phyloP scores from a whole-genome alignment of 2,888 invertebrate species.

The Drosophila yooni region DNA sequence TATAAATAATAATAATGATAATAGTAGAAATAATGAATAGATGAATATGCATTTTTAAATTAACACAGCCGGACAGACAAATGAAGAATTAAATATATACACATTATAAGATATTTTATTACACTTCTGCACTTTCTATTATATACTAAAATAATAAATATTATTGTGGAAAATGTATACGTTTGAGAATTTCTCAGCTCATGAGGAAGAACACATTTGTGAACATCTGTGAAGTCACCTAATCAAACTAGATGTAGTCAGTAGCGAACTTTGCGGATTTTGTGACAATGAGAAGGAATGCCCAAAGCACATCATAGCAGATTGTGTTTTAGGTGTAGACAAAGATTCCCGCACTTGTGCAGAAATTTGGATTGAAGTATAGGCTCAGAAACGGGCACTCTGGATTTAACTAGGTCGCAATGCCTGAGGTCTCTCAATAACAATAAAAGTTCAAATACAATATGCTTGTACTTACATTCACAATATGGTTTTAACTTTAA shows the following conservation, averaged over 20 bases:
- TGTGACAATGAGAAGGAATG: not conserved
- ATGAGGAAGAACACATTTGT: not conserved
- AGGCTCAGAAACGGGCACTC: not conserved
- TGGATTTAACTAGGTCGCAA: not conserved
- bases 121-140: not conserved
- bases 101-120: not conserved
- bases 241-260: not conserved
- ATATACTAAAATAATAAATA: not conserved
- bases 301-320: not conserved
- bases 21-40: not conserved
- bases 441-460: not conserved
- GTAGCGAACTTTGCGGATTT: not conserved
- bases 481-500: no score
- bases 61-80: not conserved
- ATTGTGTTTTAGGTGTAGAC: not conserved
- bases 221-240: not conserved
- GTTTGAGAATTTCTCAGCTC: not conserved
- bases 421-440: not conserved
- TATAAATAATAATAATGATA: not conserved
- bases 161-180: not conserved
- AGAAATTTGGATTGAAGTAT: not conserved
- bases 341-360: not conserved
- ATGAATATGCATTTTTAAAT: not conserved
- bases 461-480: constrained; percentile 43
- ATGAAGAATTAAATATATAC: not conserved